A percentile compares a stretch with the other conserved stretches of the same genome.
These are phyloP conservation scores for Pionites leucogaster DNA, from an alignment of 2,113 vertebrate genomes.

Conservation along the genomic window DNA sequence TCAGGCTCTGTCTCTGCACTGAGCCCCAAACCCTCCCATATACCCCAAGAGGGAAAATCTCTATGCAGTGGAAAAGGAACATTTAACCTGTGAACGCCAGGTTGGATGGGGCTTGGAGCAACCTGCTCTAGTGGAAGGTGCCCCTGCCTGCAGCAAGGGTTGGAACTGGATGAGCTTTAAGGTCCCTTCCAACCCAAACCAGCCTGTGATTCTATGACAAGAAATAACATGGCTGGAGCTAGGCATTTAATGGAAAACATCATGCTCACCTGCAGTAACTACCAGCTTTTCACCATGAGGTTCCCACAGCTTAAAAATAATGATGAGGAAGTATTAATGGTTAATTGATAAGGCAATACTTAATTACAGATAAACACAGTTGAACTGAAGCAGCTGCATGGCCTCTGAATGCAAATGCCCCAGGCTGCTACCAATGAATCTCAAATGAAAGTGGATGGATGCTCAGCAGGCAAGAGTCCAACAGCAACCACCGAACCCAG, in stretches of 20 bases:
- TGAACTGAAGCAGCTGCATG: background rate
- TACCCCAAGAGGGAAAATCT: background rate
- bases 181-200: background rate
- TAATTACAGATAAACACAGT: conserved; percentile 27
- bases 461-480: background rate
- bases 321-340: background rate
- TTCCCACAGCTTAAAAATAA: background rate
- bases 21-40: background rate
- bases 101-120: background rate
- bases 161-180: background rate
- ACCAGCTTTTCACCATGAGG: background rate
- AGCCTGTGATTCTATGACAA: background rate
- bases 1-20: background rate
- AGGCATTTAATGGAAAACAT: background rate
- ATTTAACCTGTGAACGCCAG: background rate
- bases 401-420: background rate
- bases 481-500: background rate
- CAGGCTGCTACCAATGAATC: background rate
- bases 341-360: conserved; percentile 34
- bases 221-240: background rate
- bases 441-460: background rate
- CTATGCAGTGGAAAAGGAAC: background rate
- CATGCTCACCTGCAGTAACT: background rate
- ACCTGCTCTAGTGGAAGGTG: background rate
- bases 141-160: too few species aligned